Evolutionary conservation across 1,140 invertebrate species (phyloP), one percentile per base, ranked within the genome.

Genomic region (Panulirus ornatus): DNA sequence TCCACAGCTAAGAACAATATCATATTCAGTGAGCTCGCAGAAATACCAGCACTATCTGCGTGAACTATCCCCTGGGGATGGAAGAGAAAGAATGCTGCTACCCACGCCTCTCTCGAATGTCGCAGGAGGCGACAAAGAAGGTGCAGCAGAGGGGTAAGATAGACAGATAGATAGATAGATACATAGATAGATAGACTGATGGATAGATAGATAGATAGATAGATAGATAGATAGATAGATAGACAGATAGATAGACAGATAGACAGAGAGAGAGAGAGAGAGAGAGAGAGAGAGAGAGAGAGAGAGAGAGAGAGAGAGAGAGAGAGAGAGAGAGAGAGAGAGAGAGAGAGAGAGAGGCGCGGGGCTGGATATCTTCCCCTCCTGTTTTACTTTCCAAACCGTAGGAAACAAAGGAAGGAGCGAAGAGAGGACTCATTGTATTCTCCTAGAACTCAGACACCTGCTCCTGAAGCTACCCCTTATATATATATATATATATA

Each of bases 221-320:
- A 58, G 47, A 58, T n/a, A 63, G 51, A 11, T 16, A 63, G 0
- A 11, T 6, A 63, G 51, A 58, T 6, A 54, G 79, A 30, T 44
- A 6, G 79, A 82, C 44, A 58, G 79, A 63, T 44, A 82, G 79
- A 63, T 44, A 63, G 47, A 34, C n/a, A 34, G 47, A 34, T 44
- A 63, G 51, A 30, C 38, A 82, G 79, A 63, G 79, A 82, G 79
- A 82, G 27, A 34, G 79, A 34, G 51, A 63, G 79, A 34, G 79
- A 63, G 75, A 78, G 75, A 42, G 75, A 78, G 75, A 42, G 75
- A 78, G 75, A 42, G 75, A 78, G 75, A 78, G 75, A 78, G 75
- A 78, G 38, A 42, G 75, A 42, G 38, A 42, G 75, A 42, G 16
- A n/a, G 75, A 42, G 38, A 42, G 75, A 42, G 2, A 42, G 19